Base-by-base conservation (phyloP, 2,797 vertebrate genomes). In the Perdix hodgsoniae region DNA sequence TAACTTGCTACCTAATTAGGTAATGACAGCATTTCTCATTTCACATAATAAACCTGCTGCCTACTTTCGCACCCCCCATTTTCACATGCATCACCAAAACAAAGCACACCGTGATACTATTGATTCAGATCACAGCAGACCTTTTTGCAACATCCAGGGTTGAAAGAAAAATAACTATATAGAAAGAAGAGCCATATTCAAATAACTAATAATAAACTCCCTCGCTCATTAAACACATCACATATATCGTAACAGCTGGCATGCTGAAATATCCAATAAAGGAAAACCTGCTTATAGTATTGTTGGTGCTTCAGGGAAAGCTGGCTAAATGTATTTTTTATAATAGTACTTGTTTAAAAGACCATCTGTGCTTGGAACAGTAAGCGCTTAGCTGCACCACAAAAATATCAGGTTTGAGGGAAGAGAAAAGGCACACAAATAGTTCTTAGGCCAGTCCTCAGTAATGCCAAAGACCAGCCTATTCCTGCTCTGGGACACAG, bases 81-180 rank as follows among this genome's bases (percentile, higher is more conserved):
- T 76, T 88, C 56, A 49, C 2, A 0, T 44, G 37, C 59, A 49
- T 44, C 4, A 4, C 63, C 81, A 91, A 94, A 93, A 81, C 84
- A 95, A 95, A 96, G 82, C 77, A 80, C 72, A 70, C 44, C 1
- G 1, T 66, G 75, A 80, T 69, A 86, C 26, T 69, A 77, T 11
- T 78, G 94, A 95, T 86, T 94, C 59, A 93, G 92, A 94, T 95
- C 89, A 95, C 88, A 77, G 66, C 35, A 11, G 77, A 91, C 85
- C 88, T 96, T 92, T 92, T 80, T 88, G 87, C 95, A 95, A 91
- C 93, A 96, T 87, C 75, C 66, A 94, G 91, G 96, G 97, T 97
- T 96, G 96, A 97, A 97, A 98, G 96, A 96, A 97, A 97, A 98
- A 97, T 93, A 97, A 95, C 97, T 97, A 97, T 98, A 98, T 98